These are phyloP conservation scores for Patella ulyssiponensis DNA, from an alignment of 2,888 invertebrate species.

Conservation along the genomic window DNA sequence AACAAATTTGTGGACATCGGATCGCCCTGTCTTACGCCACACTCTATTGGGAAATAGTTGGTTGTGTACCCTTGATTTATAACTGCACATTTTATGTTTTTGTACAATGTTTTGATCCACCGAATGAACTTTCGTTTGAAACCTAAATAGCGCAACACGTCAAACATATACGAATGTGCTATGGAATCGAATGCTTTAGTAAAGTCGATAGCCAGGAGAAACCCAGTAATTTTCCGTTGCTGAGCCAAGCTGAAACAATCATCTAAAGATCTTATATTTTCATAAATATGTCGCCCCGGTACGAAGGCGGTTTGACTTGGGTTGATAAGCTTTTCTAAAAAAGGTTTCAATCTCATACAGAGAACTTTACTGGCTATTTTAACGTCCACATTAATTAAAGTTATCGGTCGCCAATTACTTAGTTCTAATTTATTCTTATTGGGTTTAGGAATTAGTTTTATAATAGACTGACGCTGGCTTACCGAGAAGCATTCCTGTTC, in stretches of 20 bases:
- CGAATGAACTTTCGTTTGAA: neutral
- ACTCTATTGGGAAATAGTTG: slow-evolving; percentile 4
- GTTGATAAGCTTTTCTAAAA: no score
- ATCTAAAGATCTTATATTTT: no score
- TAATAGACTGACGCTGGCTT: no score
- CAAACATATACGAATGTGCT: neutral
- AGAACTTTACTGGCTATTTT: no score
- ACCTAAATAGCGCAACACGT: neutral
- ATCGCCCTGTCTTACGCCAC: neutral
- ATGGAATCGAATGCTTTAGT: slow-evolving; percentile 2
- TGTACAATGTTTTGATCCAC: neutral
- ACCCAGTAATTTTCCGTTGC: neutral
- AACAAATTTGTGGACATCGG: neutral
- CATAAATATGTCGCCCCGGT: no score
- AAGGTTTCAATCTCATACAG: no score
- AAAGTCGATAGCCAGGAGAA: slow-evolving; percentile 3
- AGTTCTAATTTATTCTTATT: no score
- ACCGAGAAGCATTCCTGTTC: neutral
- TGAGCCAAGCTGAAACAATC: neutral
- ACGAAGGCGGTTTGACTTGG: no score
- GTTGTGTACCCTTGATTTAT: slow-evolving; percentile 4
- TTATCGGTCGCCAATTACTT: no score
- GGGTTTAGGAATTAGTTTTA: no score
- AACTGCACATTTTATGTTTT: neutral
- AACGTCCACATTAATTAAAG: no score